Base-by-base conservation (phyloP, 2,113 vertebrate genomes). In the Dicrurus megarhynchus region DNA sequence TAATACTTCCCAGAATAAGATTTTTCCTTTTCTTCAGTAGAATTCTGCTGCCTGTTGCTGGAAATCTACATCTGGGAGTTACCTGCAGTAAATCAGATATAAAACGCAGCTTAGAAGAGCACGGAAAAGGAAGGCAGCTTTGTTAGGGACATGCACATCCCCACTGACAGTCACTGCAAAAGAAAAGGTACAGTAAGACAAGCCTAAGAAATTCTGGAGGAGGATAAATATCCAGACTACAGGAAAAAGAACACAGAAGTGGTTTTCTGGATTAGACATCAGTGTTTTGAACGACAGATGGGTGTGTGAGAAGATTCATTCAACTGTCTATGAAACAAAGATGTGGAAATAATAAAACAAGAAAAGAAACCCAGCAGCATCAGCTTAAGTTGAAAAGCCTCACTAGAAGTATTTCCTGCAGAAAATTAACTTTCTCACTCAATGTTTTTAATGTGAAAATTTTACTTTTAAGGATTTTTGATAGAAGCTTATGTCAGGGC, bases 401-500 rank as follows among this genome's bases (percentile, higher is more conserved):
- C 16, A 24, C 16, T 68, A 47, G 23, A 83, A 91, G 18, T 21
- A 55, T 47, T 87, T 60, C 5, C 27, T n/a, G 5, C 15, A 20
- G 8, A 84, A 94, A 85, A 23, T 44, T 2, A 30, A 9, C 11
- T 21, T 53, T 64, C 44, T 46, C 6, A 60, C 16, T 44, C 14
- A 33, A 16, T 2, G 41, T 41, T 56, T 87, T 61, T 39, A 32
- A 55, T 9, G 6, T 14, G 9, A 75, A 47, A 47, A 44, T n/a
- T 21, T 63, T 56, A 13, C 22, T 74, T 67, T 59, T 47, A 55
- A 68, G 22, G 11, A 24, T 49, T 56, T 91, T 76, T 69, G 4
- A 16, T 75, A 52, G 55, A 79, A 68, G 6, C 18, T 74, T 73
- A 64, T 77, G 8, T 32, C 0, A 0, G 24, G 42, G 17, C 0